Base-by-base conservation (phyloP, 2,888 invertebrate species). In the Micoletzkya japonica region DNA sequence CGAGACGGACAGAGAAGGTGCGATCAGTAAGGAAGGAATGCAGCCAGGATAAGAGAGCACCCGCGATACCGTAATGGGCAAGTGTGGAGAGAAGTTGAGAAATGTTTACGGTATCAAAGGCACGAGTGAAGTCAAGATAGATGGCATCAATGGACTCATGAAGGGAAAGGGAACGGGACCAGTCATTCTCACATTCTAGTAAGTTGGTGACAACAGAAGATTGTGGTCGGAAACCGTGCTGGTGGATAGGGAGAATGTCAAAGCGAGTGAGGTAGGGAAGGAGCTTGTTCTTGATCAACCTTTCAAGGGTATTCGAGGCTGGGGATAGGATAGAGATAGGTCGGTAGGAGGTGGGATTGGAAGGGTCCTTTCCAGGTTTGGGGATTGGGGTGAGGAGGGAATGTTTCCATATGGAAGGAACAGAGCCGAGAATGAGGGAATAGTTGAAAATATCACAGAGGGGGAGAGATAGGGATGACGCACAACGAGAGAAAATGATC, bases 131-230 rank as follows among this genome's bases (percentile, higher is more conserved):
- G 24, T 54, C 54, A 7, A 54, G 26, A 24, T 54, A 54, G 7
- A 54, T 54, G 54, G 24, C 24, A 24, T 54, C 54, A 7, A 54
- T 24, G 24, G 17, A 54, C 24, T 54, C 7, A 17, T 54, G 7
- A 7, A 7, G 7, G 24, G 54, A 54, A 24, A 54, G 54, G 7
- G 54, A 10, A 24, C 7, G 17, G 7, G 54, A 17, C 54, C 54
- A 54, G 24, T 54, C 14, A 20, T 54, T 24, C 24, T 54, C 54
- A 24, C 54, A 54, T 54, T 10, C 17, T 20, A 54, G 26, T 14
- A 54, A 24, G 24, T 54, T 54, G 54, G 54, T 54, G 24, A 54
- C 54, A 54, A 54, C 54, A 20, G 54, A 54, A 14, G 54, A 10
- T 24, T 24, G n/a, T 10, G 17, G 7, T 20, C 54, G 17, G 26